phyloP scores from a whole-genome alignment of 2,797 vertebrate genomes.

The Oreochromis mossambicus region DNA sequence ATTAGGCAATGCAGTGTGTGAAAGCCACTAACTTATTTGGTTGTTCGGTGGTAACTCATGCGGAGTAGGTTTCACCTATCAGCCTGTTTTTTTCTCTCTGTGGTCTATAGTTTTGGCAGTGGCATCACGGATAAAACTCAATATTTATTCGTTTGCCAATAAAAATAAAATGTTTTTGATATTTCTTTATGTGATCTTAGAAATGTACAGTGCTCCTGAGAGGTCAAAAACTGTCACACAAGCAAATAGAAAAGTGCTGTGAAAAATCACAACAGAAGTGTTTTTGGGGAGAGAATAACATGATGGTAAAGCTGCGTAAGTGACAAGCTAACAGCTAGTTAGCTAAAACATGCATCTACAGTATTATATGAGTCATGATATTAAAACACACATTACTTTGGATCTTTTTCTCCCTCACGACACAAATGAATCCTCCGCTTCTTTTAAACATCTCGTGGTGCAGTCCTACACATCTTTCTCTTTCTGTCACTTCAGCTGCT shows the following conservation, averaged over 20 bases:
- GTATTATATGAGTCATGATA: not conserved
- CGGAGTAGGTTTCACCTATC: not conserved
- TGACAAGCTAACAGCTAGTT: not conserved
- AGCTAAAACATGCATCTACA: not conserved
- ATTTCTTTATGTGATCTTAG: not conserved
- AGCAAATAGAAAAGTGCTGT: not conserved
- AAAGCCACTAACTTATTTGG: not conserved
- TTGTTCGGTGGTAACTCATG: not conserved
- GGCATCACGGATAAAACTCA: not conserved
- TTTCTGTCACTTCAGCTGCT: not conserved
- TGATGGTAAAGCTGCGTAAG: not conserved
- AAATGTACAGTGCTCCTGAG: not conserved
- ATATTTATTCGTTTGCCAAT: not conserved
- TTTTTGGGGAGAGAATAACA: not conserved
- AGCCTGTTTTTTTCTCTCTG: not conserved
- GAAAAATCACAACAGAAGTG: not conserved
- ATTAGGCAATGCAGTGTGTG: conserved; percentile 13
- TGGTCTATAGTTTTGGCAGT: not conserved
- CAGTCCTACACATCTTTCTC: not conserved
- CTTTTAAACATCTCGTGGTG: not conserved
- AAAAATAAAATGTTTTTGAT: not conserved
- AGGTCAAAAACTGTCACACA: not conserved
- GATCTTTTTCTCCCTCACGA: not conserved
- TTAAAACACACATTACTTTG: not conserved
- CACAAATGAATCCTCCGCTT: not conserved